These are phyloP conservation scores for Apostichopus japonicus DNA, from an alignment of 35 echinoderm and acorn worm species.

Conservation along the genomic window DNA sequence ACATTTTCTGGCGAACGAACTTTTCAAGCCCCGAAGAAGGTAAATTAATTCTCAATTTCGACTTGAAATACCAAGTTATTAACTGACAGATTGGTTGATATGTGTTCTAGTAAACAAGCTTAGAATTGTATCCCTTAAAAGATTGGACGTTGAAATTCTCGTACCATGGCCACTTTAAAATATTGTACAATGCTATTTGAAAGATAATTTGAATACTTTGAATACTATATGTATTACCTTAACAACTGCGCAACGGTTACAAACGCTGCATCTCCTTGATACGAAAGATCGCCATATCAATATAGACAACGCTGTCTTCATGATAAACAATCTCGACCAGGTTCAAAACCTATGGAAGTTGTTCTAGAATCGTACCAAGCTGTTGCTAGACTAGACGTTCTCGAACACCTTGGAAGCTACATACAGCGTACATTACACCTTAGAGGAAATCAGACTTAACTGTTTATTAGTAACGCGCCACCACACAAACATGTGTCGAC, in stretches of 20 bases:
- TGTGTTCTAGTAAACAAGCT: no score
- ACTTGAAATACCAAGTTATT: no score
- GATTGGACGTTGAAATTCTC: no score
- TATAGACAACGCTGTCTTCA: background rate
- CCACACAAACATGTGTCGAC: no score
- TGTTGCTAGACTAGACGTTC: background rate
- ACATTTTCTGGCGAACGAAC: no score
- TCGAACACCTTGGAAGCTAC: background rate
- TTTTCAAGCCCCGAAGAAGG: no score
- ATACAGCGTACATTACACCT: background rate
- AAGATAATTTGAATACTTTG: no score
- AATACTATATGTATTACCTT: background rate
- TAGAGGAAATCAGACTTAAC: background rate
- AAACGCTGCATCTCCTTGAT: slow-evolving; percentile 17
- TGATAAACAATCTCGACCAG: slow-evolving; percentile 18
- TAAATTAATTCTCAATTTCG: no score
- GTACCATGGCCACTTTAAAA: background rate
- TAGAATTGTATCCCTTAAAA: no score
- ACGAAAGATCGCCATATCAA: background rate
- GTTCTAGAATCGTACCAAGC: no score
- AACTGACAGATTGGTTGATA: no score
- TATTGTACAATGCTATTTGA: slow-evolving; percentile 21
- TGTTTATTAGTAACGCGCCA: no score
- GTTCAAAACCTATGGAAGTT: background rate
- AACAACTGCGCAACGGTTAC: slow-evolving; percentile 36